Evolutionary conservation across 2,888 invertebrate species (phyloP).

Genomic region (Ischnura elegans): DNA sequence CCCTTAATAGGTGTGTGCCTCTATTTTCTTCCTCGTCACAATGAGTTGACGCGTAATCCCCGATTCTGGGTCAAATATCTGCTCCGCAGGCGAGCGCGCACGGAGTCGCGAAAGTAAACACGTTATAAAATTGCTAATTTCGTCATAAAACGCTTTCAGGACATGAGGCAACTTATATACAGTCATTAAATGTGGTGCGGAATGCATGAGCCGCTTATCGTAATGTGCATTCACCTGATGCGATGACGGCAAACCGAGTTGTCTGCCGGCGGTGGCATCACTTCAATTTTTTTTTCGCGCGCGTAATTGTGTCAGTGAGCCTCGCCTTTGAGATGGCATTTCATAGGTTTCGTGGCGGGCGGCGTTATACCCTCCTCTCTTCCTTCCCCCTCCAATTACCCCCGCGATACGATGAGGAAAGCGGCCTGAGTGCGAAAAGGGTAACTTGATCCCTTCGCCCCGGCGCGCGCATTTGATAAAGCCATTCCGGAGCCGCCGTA

Average conservation of each 20-base stretch:
- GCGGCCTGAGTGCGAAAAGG: slow-evolving; percentile 13
- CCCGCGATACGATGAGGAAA: neutral
- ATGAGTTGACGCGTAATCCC: neutral
- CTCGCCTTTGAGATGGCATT: slow-evolving; percentile 31
- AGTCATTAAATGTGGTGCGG: neutral
- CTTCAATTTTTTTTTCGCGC: neutral
- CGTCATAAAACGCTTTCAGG: slow-evolving; percentile 16
- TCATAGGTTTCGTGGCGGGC: neutral
- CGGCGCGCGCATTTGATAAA: slow-evolving; percentile 34
- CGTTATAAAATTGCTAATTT: slow-evolving; percentile 9
- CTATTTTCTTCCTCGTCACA: neutral
- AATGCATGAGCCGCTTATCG: neutral
- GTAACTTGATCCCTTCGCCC: slow-evolving; percentile 49
- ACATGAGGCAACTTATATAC: slow-evolving; percentile 14
- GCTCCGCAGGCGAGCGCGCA: neutral
- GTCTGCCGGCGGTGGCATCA: neutral
- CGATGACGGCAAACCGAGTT: neutral
- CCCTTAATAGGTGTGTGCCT: neutral
- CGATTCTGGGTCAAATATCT: neutral
- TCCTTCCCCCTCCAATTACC: neutral
- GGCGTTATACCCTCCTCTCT: neutral
- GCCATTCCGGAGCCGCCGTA: slow-evolving; percentile 39
- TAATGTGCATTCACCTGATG: neutral
- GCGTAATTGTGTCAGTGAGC: slow-evolving; percentile 31
- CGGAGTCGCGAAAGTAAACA: neutral